phyloP scores from a whole-genome alignment of 2,113 vertebrate species.

The Alligator mississippiensis region DNA sequence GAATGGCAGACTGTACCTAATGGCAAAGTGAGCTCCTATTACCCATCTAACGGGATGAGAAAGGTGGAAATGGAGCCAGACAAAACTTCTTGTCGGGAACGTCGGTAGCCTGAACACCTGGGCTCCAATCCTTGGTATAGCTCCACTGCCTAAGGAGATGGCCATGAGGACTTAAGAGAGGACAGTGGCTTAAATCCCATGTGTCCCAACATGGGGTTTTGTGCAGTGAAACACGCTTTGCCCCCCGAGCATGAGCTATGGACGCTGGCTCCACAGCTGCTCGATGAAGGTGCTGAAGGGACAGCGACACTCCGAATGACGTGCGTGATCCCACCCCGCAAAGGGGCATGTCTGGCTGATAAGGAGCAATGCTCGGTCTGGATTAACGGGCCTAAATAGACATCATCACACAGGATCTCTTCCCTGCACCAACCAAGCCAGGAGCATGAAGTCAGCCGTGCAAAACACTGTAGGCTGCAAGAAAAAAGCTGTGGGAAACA shows the following conservation, averaged over 20 bases:
- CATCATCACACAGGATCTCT: too few relatives aligned
- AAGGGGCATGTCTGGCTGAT: neutral
- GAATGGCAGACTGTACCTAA: neutral
- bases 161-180: neutral
- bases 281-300: conserved; percentile 27
- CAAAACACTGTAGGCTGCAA: neutral
- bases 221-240: neutral
- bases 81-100: neutral
- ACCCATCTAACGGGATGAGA: neutral
- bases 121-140: neutral
- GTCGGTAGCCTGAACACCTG: neutral
- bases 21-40: neutral
- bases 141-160: neutral
- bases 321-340: neutral
- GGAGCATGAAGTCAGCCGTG: neutral
- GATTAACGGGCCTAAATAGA: neutral
- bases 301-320: neutral
- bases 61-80: neutral
- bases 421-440: neutral
- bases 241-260: neutral
- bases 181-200: neutral
- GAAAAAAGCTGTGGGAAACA: neutral
- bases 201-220: neutral
- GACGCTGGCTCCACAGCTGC: neutral
- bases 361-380: neutral